A percentile compares a stretch with the other conserved stretches of the same genome.
These are phyloP conservation scores for Brassicogethes aeneus DNA, from an alignment of 2,888 invertebrate species.

Conservation along the genomic window DNA sequence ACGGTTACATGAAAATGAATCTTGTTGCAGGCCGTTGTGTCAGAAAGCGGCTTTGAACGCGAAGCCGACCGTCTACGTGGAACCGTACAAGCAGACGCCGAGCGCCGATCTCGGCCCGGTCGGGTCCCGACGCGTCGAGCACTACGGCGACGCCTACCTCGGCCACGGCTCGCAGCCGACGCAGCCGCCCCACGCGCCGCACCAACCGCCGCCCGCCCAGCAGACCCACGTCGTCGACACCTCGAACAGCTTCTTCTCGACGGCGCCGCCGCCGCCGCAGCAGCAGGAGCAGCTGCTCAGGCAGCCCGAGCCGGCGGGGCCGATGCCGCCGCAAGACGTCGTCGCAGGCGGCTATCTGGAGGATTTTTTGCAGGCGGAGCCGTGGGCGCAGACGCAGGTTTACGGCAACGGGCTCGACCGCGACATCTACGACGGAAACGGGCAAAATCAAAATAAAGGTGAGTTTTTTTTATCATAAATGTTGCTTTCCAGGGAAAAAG, in stretches of 20 bases:
- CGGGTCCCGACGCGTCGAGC: constrained; percentile 35
- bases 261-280: constrained; percentile 9
- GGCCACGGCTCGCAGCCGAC: too few relatives aligned
- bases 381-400: not conserved
- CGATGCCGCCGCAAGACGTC: not conserved
- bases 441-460: too few relatives aligned
- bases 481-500: too few relatives aligned
- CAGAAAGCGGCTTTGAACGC: constrained; percentile 1
- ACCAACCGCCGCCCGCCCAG: constrained; percentile 7
- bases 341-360: constrained; percentile 18
- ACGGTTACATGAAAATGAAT: too few relatives aligned
- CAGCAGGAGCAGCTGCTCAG: too few relatives aligned
- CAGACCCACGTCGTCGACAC: too few relatives aligned
- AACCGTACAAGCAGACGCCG: constrained; percentile 33
- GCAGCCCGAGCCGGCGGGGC: too few relatives aligned
- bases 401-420: not conserved
- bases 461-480: too few relatives aligned
- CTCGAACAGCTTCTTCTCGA: constrained; percentile 31
- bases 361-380: constrained; percentile 10
- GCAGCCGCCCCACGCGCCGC: constrained; percentile 13
- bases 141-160: constrained; percentile 18
- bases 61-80: constrained; percentile 38
- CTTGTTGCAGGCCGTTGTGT: not conserved
- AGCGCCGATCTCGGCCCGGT: constrained; percentile 41
- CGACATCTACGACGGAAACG: too few relatives aligned